phyloP scores from a whole-genome alignment of 2,888 invertebrate genomes.

The Ormyrus labotus region DNA sequence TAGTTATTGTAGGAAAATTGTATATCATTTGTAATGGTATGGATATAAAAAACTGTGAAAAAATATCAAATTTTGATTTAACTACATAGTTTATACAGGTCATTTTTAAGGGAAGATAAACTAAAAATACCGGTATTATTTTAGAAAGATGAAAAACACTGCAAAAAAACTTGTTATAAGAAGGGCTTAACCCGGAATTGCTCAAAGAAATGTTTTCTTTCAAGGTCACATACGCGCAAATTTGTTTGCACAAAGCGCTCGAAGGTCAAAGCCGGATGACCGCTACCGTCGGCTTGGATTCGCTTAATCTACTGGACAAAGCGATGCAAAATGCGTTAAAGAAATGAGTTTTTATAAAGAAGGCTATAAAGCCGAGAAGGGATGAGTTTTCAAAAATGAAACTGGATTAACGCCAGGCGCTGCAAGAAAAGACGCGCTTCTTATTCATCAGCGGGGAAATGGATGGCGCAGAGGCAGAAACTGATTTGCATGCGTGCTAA shows the following conservation, averaged over 20 bases:
- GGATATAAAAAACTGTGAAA: no score
- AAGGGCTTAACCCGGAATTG: background rate
- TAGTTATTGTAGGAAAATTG: no score
- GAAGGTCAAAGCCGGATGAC: slow-evolving; percentile 16
- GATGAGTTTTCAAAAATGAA: slow-evolving; percentile 19
- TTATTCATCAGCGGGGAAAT: background rate
- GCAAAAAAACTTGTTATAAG: background rate
- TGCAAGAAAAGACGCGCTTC: slow-evolving; percentile 15
- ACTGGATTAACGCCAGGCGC: slow-evolving; percentile 37
- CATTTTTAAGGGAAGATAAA: no score
- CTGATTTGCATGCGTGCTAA: slow-evolving; percentile 6
- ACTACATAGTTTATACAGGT: no score
- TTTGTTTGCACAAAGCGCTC: background rate
- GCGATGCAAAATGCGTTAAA: slow-evolving; percentile 31
- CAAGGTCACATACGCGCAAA: background rate
- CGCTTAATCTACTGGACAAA: slow-evolving; percentile 40
- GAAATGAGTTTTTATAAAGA: slow-evolving; percentile 3
- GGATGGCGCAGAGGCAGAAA: background rate
- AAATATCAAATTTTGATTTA: no score
- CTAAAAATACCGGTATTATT: no score
- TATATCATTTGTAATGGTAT: background rate
- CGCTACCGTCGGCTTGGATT: background rate
- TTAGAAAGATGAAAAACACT: no score
- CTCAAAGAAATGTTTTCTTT: background rate
- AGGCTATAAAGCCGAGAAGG: background rate